Conservation (phyloP, 2,888 invertebrate species). For the Rhynchonema sp. region DNA sequence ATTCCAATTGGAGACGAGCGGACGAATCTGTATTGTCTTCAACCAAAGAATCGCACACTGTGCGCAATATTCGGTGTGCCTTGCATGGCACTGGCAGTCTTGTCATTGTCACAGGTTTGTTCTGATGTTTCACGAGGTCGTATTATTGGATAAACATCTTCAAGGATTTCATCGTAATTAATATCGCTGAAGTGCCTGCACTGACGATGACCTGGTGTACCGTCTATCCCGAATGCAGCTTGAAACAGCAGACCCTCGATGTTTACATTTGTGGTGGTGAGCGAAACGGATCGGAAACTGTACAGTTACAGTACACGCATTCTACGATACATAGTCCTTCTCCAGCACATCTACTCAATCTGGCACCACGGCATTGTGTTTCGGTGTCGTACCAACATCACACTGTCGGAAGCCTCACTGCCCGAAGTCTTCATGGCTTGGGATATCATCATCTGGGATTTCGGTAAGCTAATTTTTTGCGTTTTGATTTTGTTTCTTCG, state of each 20-base stretch:
- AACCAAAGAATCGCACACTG: not conserved
- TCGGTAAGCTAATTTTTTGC: too few species aligned
- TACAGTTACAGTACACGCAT: too few species aligned
- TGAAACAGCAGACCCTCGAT: too few species aligned
- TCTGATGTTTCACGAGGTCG: not conserved
- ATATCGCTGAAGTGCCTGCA: too few species aligned
- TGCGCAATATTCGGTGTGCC: not conserved
- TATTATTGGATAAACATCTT: not conserved
- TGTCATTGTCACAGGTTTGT: too few species aligned
- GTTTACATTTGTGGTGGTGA: too few species aligned
- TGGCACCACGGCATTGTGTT: not conserved
- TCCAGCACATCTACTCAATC: not conserved
- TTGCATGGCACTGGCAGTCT: not conserved
- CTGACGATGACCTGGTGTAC: too few species aligned
- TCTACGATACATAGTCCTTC: too few species aligned
- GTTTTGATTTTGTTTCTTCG: conserved; percentile 18
- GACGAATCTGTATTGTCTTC: not conserved
- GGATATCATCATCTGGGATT: conserved; percentile 20
- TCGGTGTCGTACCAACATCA: not conserved
- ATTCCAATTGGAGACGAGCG: not conserved
- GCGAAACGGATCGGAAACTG: too few species aligned
- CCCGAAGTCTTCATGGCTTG: conserved; percentile 11
- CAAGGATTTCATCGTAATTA: too few species aligned
- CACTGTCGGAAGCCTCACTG: not conserved
- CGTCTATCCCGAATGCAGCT: too few species aligned